Conservation (phyloP, 2,797 vertebrate species). For the Fringilla coelebs region DNA sequence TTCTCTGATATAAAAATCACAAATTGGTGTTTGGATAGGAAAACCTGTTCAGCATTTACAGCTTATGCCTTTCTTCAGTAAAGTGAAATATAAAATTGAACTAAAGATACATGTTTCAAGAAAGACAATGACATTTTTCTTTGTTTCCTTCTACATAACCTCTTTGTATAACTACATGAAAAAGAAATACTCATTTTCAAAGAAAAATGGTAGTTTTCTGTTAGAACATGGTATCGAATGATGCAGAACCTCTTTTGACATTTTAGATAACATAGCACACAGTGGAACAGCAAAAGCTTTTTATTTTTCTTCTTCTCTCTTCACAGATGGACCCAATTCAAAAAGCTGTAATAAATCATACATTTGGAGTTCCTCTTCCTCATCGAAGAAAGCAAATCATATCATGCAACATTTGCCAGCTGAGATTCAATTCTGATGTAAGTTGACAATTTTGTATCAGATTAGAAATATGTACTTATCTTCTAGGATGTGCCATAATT, state of each 20-base stretch:
- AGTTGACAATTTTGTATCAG: slow-evolving; percentile 71
- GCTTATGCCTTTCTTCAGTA: not conserved
- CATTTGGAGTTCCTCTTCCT: slow-evolving; percentile 87
- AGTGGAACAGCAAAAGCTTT: slow-evolving; percentile 68
- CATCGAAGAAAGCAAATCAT: slow-evolving; percentile 90
- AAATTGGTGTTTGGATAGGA: not conserved
- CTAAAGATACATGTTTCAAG: not conserved
- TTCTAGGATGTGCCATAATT: slow-evolving; percentile 32
- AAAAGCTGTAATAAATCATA: slow-evolving; percentile 97
- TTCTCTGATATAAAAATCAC: not conserved
- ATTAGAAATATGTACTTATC: slow-evolving; percentile 49
- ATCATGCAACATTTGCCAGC: slow-evolving; percentile 94
- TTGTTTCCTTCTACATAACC: not conserved
- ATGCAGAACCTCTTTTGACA: slow-evolving; percentile 22
- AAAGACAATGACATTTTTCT: not conserved
- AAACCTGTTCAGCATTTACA: not conserved
- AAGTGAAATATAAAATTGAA: not conserved
- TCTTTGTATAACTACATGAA: not conserved
- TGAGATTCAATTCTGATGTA: slow-evolving; percentile 99
- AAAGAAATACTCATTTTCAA: not conserved
- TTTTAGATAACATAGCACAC: not conserved
- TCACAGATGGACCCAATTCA: slow-evolving; percentile 97
- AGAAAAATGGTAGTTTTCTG: slow-evolving; percentile 19
- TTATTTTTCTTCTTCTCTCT: slow-evolving; percentile 72
- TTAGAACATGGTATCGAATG: not conserved